Percentiles rank a stretch among this genome's conserved stretches.
These are phyloP conservation scores for Gymnoscelis rufifasciata DNA, from an alignment of 2,888 invertebrate species.

Conservation along the genomic window DNA sequence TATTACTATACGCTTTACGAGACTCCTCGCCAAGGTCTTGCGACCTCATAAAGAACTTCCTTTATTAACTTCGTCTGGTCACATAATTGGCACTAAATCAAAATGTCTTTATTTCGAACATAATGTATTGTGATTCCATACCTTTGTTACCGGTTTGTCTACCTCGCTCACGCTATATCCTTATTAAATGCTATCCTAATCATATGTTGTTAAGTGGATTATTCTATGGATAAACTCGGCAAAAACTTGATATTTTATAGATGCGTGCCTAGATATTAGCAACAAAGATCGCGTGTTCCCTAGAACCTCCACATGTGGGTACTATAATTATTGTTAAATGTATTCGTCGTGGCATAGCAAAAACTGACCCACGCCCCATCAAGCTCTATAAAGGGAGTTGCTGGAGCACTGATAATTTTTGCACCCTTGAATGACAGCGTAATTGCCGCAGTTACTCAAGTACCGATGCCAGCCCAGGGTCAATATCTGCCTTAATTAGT, in stretches of 20 bases:
- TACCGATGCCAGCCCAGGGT: slow-evolving; percentile 20
- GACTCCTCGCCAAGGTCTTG: slow-evolving; percentile 37
- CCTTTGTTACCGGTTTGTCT: too few species aligned
- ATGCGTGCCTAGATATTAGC: too few species aligned
- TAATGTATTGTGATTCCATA: too few species aligned
- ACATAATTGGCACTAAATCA: too few species aligned
- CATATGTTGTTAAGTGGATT: too few species aligned
- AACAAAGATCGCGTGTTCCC: slow-evolving; percentile 21
- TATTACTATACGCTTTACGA: slow-evolving; percentile 43
- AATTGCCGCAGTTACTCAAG: slow-evolving; percentile 33
- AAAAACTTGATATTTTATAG: too few species aligned
- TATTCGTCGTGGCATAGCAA: slow-evolving; percentile 21
- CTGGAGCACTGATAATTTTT: slow-evolving; percentile 31
- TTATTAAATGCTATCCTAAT: too few species aligned
- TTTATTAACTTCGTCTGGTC: slow-evolving; percentile 15
- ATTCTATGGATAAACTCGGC: too few species aligned
- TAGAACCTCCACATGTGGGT: slow-evolving; percentile 9
- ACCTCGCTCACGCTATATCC: too few species aligned
- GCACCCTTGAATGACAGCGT: slow-evolving; percentile 36
- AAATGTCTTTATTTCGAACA: too few species aligned
- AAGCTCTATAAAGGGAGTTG: slow-evolving; percentile 23
- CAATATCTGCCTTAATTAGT: slow-evolving; percentile 23
- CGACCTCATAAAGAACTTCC: slow-evolving; percentile 47
- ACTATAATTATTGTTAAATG: slow-evolving; percentile 18
- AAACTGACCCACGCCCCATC: slow-evolving; percentile 30